Conservation (phyloP, 2,113 vertebrate genomes). For the Pyrgilauda ruficollis region DNA sequence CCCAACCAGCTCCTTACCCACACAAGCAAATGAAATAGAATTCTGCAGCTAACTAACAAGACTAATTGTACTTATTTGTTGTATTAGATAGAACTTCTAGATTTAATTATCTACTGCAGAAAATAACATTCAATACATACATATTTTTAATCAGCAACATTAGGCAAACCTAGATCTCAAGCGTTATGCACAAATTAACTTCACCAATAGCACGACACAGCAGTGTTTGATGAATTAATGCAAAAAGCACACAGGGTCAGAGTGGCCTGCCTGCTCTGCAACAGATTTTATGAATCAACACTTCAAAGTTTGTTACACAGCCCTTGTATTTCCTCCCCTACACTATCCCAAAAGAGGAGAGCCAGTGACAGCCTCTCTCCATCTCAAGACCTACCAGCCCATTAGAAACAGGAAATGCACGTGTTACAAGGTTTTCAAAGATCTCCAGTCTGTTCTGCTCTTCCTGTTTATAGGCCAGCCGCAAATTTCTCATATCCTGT, state of each 20-base stretch:
- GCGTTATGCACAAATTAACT: not conserved
- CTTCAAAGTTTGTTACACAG: not conserved
- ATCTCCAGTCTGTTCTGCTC: conserved; percentile 85
- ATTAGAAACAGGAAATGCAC: conserved; percentile 88
- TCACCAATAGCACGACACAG: not conserved
- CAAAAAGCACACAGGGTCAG: not conserved
- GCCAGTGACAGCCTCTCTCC: not conserved
- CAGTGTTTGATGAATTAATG: not conserved
- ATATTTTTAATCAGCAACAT: not conserved
- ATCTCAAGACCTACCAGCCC: conserved; percentile 76
- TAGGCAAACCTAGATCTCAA: not conserved
- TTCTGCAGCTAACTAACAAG: not conserved
- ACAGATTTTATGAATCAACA: not conserved
- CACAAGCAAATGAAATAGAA: not conserved
- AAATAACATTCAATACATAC: not conserved
- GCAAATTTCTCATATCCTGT: conserved; percentile 93
- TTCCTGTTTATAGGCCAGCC: conserved; percentile 90
- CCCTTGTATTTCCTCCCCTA: not conserved
- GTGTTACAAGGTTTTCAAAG: conserved; percentile 82
- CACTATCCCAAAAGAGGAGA: not conserved
- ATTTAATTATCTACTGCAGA: not conserved
- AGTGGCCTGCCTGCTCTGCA: not conserved
- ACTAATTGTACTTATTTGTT: not conserved
- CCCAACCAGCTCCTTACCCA: not conserved
- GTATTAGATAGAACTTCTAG: not conserved